Evolutionary conservation across 2,113 vertebrate species (phyloP), one percentile per base, ranked within the genome.

Genomic region (Pterocles burchelli): DNA sequence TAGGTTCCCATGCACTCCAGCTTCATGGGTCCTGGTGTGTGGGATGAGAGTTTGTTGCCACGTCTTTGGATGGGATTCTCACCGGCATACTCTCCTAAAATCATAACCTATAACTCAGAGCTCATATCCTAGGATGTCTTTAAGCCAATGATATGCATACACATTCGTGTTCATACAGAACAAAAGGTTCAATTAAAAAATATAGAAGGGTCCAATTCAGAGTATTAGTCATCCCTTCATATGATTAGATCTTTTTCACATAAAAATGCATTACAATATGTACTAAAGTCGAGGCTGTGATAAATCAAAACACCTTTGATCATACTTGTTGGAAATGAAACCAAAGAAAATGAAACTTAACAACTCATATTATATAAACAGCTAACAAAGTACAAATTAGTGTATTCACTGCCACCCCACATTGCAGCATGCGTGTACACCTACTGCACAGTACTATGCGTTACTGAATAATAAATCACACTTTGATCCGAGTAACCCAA

Each of bases 401-500:
- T 16, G 20, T 22, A 63, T 80, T 94, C 4, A 3, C 38, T 80
- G 54, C 58, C 51, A 58, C 31, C 13, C 24, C 31, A 38, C 61
- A 91, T 86, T 68, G 43, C 52, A 90, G 36, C 38, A n/a, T 13
- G 54, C n/a, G n/a, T 20, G 29, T 68, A 68, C 67, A 91, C 55
- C 73, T 84, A 84, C 65, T 2, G 1, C 75, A 83, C 51, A 71
- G 43, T 71, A 77, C 86, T 34, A 77, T 41, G 93, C 2, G 3
- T 88, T 89, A 70, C 85, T 71, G 89, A 95, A 88, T 88, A 88
- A 96, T 93, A 96, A 93, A 94, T 95, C 88, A 90, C 72, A 61
- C 65, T 96, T 95, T 81, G 68, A 90, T 93, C 90, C 92, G 95
- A 94, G 75, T 85, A 96, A 96, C 95, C 83, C 72, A 93, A 92